Percentiles rank a stretch among this genome's conserved stretches.
These are phyloP conservation scores for Dryadula phaetusa DNA, from an alignment of 2,888 invertebrate species.

Conservation along the genomic window DNA sequence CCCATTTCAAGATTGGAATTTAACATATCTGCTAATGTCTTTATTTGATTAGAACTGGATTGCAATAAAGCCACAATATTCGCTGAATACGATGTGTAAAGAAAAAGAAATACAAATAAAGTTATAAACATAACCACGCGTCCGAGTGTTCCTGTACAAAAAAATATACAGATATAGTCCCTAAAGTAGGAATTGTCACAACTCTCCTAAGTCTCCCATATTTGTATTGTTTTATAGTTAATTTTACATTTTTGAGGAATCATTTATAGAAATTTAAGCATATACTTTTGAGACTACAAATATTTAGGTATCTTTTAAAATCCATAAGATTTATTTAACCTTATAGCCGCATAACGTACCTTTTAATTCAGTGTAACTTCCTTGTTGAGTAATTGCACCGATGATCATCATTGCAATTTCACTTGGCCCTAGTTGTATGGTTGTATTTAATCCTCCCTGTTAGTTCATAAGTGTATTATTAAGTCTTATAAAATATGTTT, in stretches of 20 bases:
- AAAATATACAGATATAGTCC: not conserved
- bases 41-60: constrained; percentile 87
- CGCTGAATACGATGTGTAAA: constrained; percentile 89
- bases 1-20: constrained; percentile 87
- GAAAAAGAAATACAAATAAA: constrained; percentile 85
- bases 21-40: constrained; percentile 85
- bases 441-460: constrained; percentile 47
- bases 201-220: too few species aligned
- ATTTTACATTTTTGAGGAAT: too few species aligned
- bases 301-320: too few species aligned
- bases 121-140: constrained; percentile 86
- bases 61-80: constrained; percentile 89
- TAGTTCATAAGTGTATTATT: constrained; percentile 11
- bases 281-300: too few species aligned
- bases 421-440: constrained; percentile 61
- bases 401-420: constrained; percentile 82
- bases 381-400: constrained; percentile 86
- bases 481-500: not conserved
- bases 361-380: constrained; percentile 62
- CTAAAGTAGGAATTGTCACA: not conserved
- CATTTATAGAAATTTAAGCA: too few species aligned
- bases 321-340: too few species aligned
- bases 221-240: too few species aligned
- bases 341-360: constrained; percentile 34
- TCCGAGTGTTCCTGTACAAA: constrained; percentile 69